Conservation (phyloP, 2,797 vertebrate species). For the Pteronotus mesoamericanus region DNA sequence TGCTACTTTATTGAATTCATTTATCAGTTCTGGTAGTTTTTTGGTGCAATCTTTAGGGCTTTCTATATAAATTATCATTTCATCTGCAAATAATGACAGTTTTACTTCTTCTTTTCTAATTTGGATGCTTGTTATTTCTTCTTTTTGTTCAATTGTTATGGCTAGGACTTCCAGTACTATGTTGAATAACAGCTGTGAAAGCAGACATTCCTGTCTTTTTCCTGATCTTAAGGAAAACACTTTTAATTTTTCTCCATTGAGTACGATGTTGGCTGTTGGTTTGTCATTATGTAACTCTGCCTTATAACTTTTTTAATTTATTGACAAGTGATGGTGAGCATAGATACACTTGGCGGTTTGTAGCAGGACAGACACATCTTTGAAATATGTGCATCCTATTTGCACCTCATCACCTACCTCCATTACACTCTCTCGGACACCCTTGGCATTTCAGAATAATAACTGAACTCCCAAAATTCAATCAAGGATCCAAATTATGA, state of each 20-base stretch:
- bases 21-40: neutral
- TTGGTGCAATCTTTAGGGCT: neutral
- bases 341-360: neutral
- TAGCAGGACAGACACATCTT: neutral
- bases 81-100: neutral
- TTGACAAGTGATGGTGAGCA: neutral
- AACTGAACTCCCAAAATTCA: neutral
- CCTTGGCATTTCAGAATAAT: neutral
- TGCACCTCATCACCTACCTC: no score
- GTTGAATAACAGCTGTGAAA: neutral
- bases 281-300: neutral
- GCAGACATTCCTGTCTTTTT: neutral
- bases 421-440: neutral
- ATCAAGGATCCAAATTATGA: neutral
- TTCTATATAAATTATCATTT: neutral
- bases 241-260: neutral
- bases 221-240: neutral
- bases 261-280: neutral
- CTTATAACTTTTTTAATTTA: neutral
- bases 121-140: neutral
- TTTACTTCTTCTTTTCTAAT: neutral
- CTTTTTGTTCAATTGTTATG: neutral
- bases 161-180: neutral
- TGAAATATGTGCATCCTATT: neutral
- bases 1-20: no score